Evolutionary conservation across 1,140 invertebrate species (phyloP), one percentile per base, ranked within the genome.

Genomic region (Papilio machaon): DNA sequence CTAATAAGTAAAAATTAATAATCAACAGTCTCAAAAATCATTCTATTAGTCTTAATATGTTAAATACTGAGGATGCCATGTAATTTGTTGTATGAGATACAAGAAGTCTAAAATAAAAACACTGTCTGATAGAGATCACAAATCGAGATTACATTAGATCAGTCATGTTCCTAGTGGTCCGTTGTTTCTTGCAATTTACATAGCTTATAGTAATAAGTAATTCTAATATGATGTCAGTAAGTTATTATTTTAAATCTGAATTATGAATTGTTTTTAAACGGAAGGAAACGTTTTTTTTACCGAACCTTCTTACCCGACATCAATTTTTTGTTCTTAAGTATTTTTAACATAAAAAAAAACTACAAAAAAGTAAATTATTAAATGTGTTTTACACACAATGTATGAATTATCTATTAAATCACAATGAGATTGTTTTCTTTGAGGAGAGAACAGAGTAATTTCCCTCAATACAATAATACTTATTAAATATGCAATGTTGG

Each of bases 81-180:
- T 35, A 4, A 64, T 23, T 35, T 35, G 23, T 13, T 4, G 23
- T 30, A 8, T 35, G 64, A 70, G 64, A 70, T 38, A 38, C 2
- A 35, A 70, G 64, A 19, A 60, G 2, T 13, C 15, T 70, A 70
- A 35, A 70, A 70, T 70, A 70, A 70, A 30, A 35, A 35, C 23
- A 70, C 64, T 30, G 60, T 17, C 19, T 64, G 64, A 70, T 17
- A 38, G 64, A 70, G 64, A 70, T 70, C 64, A 70, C 64, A 35
- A 70, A 70, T 70, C 10, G 64, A 70, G 64, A 70, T 70, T 70
- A 70, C 23, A 70, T 17, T 70, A 70, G 4, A 35, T 70, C 64
- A 35, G 64, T 70, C 64, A 11, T 35, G 64, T 70, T 30, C 13
- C 64, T 70, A 70, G 30, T 70, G 64, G 64, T 70, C 64, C 64